Base-by-base conservation (phyloP, 1,140 invertebrate species). In the Drosophila leontia region DNA sequence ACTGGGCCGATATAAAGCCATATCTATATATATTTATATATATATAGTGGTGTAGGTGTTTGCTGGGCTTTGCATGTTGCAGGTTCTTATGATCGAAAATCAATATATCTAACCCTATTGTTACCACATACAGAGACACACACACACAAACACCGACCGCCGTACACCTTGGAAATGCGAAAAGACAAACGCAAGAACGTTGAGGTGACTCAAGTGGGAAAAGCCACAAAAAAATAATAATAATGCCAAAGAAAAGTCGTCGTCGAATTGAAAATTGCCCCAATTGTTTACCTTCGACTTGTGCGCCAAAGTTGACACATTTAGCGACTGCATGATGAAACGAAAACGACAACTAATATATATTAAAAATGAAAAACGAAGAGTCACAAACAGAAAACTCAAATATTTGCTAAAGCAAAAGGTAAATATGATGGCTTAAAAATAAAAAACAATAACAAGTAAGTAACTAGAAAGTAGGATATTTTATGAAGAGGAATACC, bases 31-130 rank as follows among this genome's bases (percentile, higher is more conserved):
- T 48, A 63, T 61, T n/a, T 35, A 37, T n/a, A 35, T 13, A 45
- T 62, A 47, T 44, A 35, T 42, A 45, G 15, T 35, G 47, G 17
- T 26, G 19, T 13, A 57, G 44, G 67, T 71, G 70, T 75, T 67
- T 51, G 60, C 51, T 58, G 74, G 44, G 45, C 78, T 75, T 83
- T 69, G 80, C 81, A 78, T 78, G 78, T 77, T 85, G 82, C 82
- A 82, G 80, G 84, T 84, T 88, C 76, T 88, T 88, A 84, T 87
- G 83, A 87, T 87, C 84, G 84, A 87, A 87, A 87, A 87, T 87
- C 83, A 80, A 87, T 87, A 87, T 79, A 79, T 80, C 71, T 78
- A 77, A 80, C 80, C 75, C 71, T 60, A 82, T 70, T 82, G 59
- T 75, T 57, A 17, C 67, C 53, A 29, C 37, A 67, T 45, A 65